Percentiles rank a stretch among this genome's conserved stretches.
Conservation (phyloP, 2,888 invertebrate genomes). For the Bombylius major region DNA sequence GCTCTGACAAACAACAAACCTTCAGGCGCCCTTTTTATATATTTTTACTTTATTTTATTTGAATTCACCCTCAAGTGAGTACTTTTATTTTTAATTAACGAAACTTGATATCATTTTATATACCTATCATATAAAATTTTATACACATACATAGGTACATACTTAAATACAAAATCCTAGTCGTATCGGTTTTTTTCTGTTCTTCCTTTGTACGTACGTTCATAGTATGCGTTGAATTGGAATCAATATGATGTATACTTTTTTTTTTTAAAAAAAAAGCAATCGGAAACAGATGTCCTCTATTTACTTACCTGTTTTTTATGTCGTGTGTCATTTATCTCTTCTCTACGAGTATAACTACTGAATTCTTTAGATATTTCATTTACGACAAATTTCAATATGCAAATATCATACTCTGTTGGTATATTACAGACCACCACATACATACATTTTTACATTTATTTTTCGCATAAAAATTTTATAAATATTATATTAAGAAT, state of each 20-base stretch:
- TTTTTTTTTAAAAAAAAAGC: neutral
- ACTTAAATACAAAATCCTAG: too few relatives aligned
- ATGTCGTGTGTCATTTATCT: too few relatives aligned
- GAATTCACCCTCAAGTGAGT: neutral
- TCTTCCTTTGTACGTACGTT: too few relatives aligned
- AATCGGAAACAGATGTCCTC: neutral
- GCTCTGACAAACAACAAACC: neutral
- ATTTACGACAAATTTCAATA: neutral
- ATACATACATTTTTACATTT: too few relatives aligned
- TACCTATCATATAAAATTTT: neutral
- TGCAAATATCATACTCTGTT: neutral
- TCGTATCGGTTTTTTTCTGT: too few relatives aligned
- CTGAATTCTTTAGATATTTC: neutral
- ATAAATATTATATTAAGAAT: too few relatives aligned
- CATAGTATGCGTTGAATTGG: too few relatives aligned
- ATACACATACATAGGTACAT: too few relatives aligned
- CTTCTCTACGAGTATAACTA: neutral
- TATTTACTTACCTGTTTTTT: neutral
- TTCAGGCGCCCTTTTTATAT: neutral
- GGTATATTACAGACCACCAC: too few relatives aligned
- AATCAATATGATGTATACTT: too few relatives aligned
- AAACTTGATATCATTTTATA: constrained; percentile 2
- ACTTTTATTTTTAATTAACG: constrained; percentile 7
- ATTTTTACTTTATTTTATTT: neutral
- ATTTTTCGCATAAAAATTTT: too few relatives aligned